Evolutionary conservation across 2,797 vertebrate species (phyloP), one percentile per base, ranked within the genome.

Genomic region (Luscinia megarhynchos): DNA sequence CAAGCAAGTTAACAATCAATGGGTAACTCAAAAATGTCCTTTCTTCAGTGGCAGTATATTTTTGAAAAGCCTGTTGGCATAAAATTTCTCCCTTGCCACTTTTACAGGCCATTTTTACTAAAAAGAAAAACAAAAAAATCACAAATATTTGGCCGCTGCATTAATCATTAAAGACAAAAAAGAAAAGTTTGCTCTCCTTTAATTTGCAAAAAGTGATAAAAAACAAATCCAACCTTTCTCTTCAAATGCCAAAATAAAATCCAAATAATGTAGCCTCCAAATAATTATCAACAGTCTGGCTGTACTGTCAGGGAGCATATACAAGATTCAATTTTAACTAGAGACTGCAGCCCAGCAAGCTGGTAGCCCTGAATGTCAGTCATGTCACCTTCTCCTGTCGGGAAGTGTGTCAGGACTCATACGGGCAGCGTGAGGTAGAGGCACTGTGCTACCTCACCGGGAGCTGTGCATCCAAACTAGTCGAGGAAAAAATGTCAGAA

Each of bases 291-390:
- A 75, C 75, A 95, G 45, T 94, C 93, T 94, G 97, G 45, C 81
- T 91, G 75, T 85, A 61, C 83, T 97, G 94, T 95, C 91, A 96
- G 82, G 75, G 82, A 92, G 77, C 73, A 90, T 93, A 94, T 91
- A 94, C 91, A 97, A 97, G 93, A 97, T 97, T 97, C 96, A 98
- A 93, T 97, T 98, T 97, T 97, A 97, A 97, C 95, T 96, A 96
- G 96, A 97, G 94, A 97, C 97, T 98, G 96, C 93, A 97, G 94
- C 73, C 89, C 51, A 19, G 81, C 76, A 97, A 95, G 90, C 95
- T 95, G 94, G 86, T 96, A 97, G 91, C 92, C 90, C 93, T 94
- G 94, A 96, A 97, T 96, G 97, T 97, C 97, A 96, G 91, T 80
- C 95, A 89, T 93, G 96, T 97, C 95, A 97, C 95, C 95, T 97